These are phyloP conservation scores for Platysteira castanea DNA, from an alignment of 2,113 vertebrate genomes.

Conservation along the genomic window DNA sequence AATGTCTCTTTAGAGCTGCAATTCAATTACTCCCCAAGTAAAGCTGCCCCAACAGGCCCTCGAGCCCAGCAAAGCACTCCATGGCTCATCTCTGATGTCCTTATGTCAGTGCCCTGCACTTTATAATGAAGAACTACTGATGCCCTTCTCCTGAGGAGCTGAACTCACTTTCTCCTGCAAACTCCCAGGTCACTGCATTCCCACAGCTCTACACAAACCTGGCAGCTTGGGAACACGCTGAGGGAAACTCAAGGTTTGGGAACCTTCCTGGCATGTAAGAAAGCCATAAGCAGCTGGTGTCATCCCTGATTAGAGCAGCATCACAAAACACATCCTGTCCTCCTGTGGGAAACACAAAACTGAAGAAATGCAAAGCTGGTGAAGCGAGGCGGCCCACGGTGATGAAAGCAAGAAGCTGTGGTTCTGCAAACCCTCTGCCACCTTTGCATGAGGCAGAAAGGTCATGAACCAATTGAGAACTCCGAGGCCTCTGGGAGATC, in stretches of 20 bases:
- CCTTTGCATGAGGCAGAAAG: not conserved
- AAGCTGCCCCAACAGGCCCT: not conserved
- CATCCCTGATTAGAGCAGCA: not conserved
- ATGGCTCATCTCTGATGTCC: not conserved
- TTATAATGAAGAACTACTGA: not conserved
- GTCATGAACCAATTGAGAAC: not conserved
- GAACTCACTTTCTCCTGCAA: not conserved
- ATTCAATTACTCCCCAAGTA: not conserved
- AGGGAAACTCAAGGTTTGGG: not conserved
- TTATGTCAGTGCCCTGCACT: not conserved
- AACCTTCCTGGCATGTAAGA: not conserved
- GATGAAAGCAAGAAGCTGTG: not conserved
- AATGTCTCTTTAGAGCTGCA: constrained; percentile 6
- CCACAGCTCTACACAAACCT: not conserved
- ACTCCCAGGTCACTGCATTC: not conserved
- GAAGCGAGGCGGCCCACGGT: not conserved
- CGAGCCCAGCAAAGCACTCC: not conserved
- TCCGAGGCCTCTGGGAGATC: not conserved
- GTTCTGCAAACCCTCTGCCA: not conserved
- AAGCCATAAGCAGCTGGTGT: not conserved
- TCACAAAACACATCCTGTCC: not conserved
- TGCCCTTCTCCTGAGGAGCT: not conserved
- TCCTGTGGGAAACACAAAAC: not conserved
- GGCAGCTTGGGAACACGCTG: not conserved
- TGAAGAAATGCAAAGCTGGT: not conserved